Conservation (phyloP, 2,888 invertebrate species). For the Molanna angustata region DNA sequence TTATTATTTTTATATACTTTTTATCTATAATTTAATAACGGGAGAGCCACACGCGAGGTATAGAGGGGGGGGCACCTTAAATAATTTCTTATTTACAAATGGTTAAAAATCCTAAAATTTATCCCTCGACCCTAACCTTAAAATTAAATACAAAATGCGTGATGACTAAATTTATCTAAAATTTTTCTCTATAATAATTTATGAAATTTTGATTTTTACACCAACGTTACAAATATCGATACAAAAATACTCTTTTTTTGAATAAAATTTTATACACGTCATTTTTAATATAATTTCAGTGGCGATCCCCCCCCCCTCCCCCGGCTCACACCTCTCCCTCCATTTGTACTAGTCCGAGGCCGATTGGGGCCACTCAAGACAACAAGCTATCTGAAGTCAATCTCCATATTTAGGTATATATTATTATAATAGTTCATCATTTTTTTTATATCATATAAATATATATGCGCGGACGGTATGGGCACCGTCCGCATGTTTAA, state of each 20-base stretch:
- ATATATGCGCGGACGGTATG: conserved; percentile 30
- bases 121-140: conserved; percentile 61
- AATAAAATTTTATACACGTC: conserved; percentile 57
- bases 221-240: conserved; percentile 59
- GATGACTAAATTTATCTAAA: conserved; percentile 56
- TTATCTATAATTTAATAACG: conserved; percentile 52
- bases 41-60: conserved; percentile 41
- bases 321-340: conserved; percentile 21
- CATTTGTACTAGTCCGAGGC: conserved; percentile 31
- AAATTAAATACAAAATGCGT: conserved; percentile 59
- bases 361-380: conserved; percentile 22
- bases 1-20: conserved; percentile 46
- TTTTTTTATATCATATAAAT: conserved; percentile 27
- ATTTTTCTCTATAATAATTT: conserved; percentile 53
- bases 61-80: conserved; percentile 37
- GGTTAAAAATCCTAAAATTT: conserved; percentile 68
- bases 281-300: conserved; percentile 37
- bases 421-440: conserved; percentile 15
- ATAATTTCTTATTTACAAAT: conserved; percentile 63
- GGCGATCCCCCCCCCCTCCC: conserved; percentile 22
- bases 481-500: conserved; percentile 26
- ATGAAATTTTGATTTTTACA: conserved; percentile 60
- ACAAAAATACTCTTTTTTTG: conserved; percentile 59
- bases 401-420: conserved; percentile 21
- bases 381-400: conserved; percentile 24